Evolutionary conservation across 2,888 invertebrate species (phyloP), one percentile per base, ranked within the genome.

Genomic region (Pocota personata): DNA sequence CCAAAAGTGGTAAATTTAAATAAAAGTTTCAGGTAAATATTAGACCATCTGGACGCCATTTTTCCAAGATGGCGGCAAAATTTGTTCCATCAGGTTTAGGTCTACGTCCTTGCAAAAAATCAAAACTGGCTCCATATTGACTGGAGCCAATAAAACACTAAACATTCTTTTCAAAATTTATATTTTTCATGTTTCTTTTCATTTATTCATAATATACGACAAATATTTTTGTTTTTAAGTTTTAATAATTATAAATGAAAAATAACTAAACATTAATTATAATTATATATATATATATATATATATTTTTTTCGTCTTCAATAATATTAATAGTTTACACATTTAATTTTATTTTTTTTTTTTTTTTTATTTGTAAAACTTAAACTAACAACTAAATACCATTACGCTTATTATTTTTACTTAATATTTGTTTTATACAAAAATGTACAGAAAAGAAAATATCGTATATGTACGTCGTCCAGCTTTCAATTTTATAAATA

Each of bases 151-250:
- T 30, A 14, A 64, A 64, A 66, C 21, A 40, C 37, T 21, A 27
- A 66, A 16, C 12, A 40, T 64, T 84, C 73, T 69, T 84, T 84
- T 84, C 79, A 84, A 79, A 79, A 84, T 84, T 84, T 84, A 84
- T 84, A 84, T 84, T 84, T 82, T 80, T 69, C 67, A 64, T 50
- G 55, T 84, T 84, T 84, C 84, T 71, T 75, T 84, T 84, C 84
- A 75, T 84, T 84, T 84, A 84, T 84, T 84, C 75, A 84, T 84
- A 84, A 84, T 84, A 84, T 88, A 88, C 87, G 87, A 88, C 87
- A 87, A 88, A 77, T 77, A 87, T 87, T 40, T 57, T 48, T 46
- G 16, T 57, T 64, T 60, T 73, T 64, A 83, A 60, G 46, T 32
- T 52, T 72, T 78, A 73, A 71, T 76, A 52, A 50, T 64, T 71